These are phyloP conservation scores for Tridacna gigas DNA, from an alignment of 2,888 invertebrate genomes.

Conservation along the genomic window DNA sequence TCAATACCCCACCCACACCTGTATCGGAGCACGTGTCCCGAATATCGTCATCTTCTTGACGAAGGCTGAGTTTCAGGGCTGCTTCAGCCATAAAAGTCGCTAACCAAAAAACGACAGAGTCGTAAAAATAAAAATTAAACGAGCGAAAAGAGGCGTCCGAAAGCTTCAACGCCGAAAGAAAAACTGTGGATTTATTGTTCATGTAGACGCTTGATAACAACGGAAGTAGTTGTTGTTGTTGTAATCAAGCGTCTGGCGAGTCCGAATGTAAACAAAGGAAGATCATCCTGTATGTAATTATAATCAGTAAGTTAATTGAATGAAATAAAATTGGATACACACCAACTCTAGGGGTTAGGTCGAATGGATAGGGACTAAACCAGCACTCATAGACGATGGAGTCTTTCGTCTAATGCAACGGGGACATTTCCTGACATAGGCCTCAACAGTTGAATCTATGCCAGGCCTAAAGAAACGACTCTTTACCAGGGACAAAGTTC, in stretches of 20 bases:
- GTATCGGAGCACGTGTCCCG: neutral
- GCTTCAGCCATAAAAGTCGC: neutral
- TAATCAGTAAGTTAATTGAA: neutral
- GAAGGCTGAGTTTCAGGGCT: neutral
- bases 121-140: neutral
- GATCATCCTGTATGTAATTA: neutral
- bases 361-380: slow-evolving; percentile 4
- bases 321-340: slow-evolving; percentile 2
- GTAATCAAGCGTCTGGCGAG: neutral
- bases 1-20: neutral
- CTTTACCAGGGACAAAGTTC: too few relatives aligned
- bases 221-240: too few relatives aligned
- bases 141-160: neutral
- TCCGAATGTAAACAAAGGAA: neutral
- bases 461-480: neutral
- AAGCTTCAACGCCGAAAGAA: neutral
- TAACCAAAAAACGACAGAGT: neutral
- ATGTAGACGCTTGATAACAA: neutral
- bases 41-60: neutral
- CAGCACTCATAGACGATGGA: neutral
- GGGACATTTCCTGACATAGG: neutral
- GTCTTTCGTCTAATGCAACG: neutral
- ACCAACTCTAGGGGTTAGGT: neutral
- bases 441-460: neutral
- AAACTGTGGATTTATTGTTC: neutral